Evolutionary conservation across 2,888 invertebrate genomes (phyloP).

Genomic region (Nebria brevicollis): DNA sequence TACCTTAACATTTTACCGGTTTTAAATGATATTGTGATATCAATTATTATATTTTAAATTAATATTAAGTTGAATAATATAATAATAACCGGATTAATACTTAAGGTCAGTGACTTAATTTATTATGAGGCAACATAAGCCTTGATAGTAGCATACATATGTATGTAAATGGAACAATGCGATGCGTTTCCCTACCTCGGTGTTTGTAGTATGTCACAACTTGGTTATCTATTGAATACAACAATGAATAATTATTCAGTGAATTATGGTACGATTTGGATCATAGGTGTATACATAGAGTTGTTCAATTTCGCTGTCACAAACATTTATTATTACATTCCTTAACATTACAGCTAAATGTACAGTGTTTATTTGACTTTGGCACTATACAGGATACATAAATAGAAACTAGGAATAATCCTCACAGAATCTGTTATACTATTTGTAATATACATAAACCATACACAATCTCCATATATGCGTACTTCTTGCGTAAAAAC

Average conservation of each 20-base stretch:
- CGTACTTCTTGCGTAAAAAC: too few relatives aligned
- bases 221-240: not conserved
- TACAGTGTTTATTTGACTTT: conserved; percentile 33
- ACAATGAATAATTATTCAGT: conserved; percentile 28
- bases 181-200: conserved; percentile 11
- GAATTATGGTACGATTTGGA: conserved; percentile 24
- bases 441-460: not conserved
- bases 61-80: too few relatives aligned
- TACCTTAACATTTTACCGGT: too few relatives aligned
- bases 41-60: too few relatives aligned
- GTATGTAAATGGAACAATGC: conserved; percentile 7
- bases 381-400: conserved; percentile 43
- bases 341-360: conserved; percentile 26
- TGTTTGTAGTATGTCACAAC: conserved; percentile 1
- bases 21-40: too few relatives aligned
- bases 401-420: conserved; percentile 23
- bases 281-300: conserved; percentile 20
- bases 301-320: conserved; percentile 34
- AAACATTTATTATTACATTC: conserved; percentile 38
- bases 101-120: too few relatives aligned
- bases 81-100: too few relatives aligned
- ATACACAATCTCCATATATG: not conserved
- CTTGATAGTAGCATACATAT: not conserved
- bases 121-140: not conserved
- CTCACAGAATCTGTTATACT: not conserved